Percentiles rank a stretch among this genome's conserved stretches.
Conservation (phyloP, 2,113 vertebrate genomes). For the Origma solitaria region DNA sequence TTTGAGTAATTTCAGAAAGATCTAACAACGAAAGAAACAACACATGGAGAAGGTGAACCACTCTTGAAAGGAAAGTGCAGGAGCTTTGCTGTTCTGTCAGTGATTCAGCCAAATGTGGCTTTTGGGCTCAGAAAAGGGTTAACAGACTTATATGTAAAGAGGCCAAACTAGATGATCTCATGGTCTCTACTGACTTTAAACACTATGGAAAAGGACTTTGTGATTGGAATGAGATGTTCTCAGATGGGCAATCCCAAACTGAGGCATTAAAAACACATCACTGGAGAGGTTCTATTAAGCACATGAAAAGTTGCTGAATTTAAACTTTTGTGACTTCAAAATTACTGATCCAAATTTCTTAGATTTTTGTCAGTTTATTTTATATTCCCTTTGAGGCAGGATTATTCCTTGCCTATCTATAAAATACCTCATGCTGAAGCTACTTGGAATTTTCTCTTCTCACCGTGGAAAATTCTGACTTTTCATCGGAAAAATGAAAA, state of each 20-base stretch:
- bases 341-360: constrained; percentile 32
- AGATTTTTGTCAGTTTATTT: constrained; percentile 29
- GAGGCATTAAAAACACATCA: constrained; percentile 35
- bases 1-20: neutral
- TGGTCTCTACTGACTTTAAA: constrained; percentile 37
- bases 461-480: neutral
- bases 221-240: constrained; percentile 34
- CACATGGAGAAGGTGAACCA: neutral
- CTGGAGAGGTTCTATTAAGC: neutral
- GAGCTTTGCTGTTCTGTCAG: neutral
- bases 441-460: constrained; percentile 46
- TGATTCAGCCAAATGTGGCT: neutral
- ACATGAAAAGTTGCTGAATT: constrained; percentile 24
- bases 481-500: constrained; percentile 16
- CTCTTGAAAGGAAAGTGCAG: neutral
- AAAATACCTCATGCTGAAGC: constrained; percentile 38
- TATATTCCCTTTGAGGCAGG: constrained; percentile 8
- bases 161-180: constrained; percentile 51
- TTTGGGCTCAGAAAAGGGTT: neutral
- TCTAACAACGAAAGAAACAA: neutral
- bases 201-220: constrained; percentile 40
- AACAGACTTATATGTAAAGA: neutral
- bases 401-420: constrained; percentile 3
- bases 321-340: constrained; percentile 28
- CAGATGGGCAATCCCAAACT: constrained; percentile 32